Conservation (phyloP, 2,113 vertebrate species). For the Cololabis saira region DNA sequence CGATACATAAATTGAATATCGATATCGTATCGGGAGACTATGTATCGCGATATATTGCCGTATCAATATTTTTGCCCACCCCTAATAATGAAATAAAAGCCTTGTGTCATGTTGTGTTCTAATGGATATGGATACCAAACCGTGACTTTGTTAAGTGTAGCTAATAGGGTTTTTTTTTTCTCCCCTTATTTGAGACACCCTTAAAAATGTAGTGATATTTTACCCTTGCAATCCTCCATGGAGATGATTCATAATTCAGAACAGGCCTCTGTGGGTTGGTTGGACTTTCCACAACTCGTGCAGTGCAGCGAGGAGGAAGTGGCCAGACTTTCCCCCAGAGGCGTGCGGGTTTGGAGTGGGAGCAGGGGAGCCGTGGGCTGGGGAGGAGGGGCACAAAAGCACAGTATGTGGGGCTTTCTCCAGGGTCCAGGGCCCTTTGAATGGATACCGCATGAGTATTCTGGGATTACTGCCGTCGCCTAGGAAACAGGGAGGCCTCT, state of each 20-base stretch:
- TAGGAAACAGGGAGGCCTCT: slow-evolving; percentile 77
- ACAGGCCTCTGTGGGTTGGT: slow-evolving; percentile 52
- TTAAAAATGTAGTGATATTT: slow-evolving; percentile 7
- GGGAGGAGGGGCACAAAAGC: slow-evolving; percentile 78
- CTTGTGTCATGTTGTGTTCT: no score
- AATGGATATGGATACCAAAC: no score
- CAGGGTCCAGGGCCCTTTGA: slow-evolving; percentile 75
- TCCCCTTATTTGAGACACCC: background rate
- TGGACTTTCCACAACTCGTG: slow-evolving; percentile 43
- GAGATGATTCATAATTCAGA: slow-evolving; percentile 53
- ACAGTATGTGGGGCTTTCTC: slow-evolving; percentile 79
- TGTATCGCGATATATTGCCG: no score
- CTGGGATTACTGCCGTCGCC: slow-evolving; percentile 81
- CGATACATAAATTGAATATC: no score
- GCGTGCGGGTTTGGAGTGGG: slow-evolving; percentile 55
- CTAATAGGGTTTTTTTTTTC: background rate
- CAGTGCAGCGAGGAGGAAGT: slow-evolving; percentile 63
- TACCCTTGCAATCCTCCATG: slow-evolving; percentile 26
- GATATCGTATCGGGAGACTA: no score
- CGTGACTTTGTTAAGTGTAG: background rate
- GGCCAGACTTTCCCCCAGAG: slow-evolving; percentile 67
- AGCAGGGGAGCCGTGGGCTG: slow-evolving; percentile 44
- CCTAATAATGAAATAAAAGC: no score
- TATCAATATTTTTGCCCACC: no score
- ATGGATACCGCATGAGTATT: slow-evolving; percentile 78